Evolutionary conservation across 2,797 vertebrate genomes (phyloP).

Genomic region (Nasua narica): DNA sequence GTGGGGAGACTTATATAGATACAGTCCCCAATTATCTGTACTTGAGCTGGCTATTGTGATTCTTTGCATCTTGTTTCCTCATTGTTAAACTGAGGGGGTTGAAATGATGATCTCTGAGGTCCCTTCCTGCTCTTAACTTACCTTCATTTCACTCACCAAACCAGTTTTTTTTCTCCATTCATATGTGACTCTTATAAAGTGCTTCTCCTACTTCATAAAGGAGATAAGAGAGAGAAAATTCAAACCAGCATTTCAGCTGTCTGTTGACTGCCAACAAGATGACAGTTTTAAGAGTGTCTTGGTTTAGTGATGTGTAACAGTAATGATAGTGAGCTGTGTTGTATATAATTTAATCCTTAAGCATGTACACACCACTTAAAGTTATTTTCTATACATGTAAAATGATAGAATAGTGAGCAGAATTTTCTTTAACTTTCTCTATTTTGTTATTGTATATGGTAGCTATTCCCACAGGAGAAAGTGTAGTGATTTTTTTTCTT

Average conservation of each 20-base stretch:
- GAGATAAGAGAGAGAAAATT: constrained; percentile 45
- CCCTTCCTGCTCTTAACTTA: neutral
- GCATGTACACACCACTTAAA: neutral
- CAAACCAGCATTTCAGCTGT: constrained; percentile 15
- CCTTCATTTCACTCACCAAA: neutral
- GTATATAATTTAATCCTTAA: constrained; percentile 47
- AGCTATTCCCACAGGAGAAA: constrained; percentile 39
- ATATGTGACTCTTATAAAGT: neutral
- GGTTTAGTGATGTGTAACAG: neutral
- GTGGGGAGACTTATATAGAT: neutral
- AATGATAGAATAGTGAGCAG: constrained; percentile 45
- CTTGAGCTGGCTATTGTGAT: neutral
- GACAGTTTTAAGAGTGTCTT: constrained; percentile 26
- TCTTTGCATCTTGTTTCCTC: neutral
- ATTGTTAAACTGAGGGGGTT: neutral
- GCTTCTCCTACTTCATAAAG: neutral
- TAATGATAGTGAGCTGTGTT: neutral
- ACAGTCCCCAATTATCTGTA: neutral
- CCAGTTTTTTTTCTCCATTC: neutral
- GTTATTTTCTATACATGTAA: constrained; percentile 59
- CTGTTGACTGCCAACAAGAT: constrained; percentile 34
- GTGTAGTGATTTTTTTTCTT: neutral
- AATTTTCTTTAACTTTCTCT: constrained; percentile 49
- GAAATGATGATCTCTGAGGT: neutral
- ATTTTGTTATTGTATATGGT: constrained; percentile 59